These are phyloP conservation scores for Auanema freiburgensis DNA, from an alignment of 2,888 invertebrate genomes.

Conservation along the genomic window DNA sequence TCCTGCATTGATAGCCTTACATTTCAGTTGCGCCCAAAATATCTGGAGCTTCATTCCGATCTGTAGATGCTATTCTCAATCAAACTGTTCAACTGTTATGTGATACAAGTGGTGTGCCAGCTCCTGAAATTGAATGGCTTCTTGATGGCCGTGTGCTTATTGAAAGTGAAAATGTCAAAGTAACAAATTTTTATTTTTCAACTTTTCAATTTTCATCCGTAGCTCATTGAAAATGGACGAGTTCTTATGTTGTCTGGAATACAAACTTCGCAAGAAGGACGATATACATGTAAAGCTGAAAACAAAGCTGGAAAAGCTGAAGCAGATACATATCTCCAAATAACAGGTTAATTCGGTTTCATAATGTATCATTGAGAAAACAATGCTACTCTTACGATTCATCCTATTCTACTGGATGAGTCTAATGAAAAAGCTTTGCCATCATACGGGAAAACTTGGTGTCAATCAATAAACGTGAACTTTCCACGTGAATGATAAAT, in stretches of 20 bases:
- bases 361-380: too few species aligned
- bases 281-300: constrained; percentile 65
- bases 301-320: constrained; percentile 66
- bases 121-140: constrained; percentile 40
- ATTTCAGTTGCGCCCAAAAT: constrained; percentile 69
- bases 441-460: too few species aligned
- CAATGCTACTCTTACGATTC: too few species aligned
- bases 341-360: constrained; percentile 52
- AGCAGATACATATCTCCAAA: constrained; percentile 58
- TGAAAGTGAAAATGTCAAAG: constrained; percentile 29
- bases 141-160: constrained; percentile 51
- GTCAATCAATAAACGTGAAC: too few species aligned
- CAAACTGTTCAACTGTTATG: constrained; percentile 66
- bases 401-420: too few species aligned
- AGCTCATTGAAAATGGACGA: constrained; percentile 23
- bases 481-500: too few species aligned
- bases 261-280: constrained; percentile 62
- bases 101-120: constrained; percentile 31
- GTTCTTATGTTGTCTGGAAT: constrained; percentile 28
- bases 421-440: too few species aligned
- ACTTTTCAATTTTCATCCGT: constrained; percentile 3
- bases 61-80: constrained; percentile 64
- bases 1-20: neutral
- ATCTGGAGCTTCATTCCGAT: constrained; percentile 50
- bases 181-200: neutral